These are phyloP conservation scores for Ginglymostoma cirratum DNA, from an alignment of 2,113 vertebrate species.

Conservation along the genomic window DNA sequence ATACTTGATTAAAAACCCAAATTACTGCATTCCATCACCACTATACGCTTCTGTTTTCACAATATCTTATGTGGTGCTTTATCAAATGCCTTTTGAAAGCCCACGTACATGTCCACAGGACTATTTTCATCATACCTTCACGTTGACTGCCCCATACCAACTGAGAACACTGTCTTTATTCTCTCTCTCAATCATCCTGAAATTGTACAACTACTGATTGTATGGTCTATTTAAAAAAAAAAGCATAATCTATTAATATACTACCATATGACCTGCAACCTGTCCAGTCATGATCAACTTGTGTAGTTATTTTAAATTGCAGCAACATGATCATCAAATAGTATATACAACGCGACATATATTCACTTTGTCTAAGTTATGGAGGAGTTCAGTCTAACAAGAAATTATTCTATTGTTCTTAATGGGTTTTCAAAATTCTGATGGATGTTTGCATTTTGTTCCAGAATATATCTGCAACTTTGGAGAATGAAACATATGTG, in stretches of 20 bases:
- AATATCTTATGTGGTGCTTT: neutral
- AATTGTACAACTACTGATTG: neutral
- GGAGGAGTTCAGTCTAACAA: neutral
- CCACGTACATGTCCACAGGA: neutral
- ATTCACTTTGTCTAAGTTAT: neutral
- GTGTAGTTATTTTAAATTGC: neutral
- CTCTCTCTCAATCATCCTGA: neutral
- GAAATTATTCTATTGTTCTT: neutral
- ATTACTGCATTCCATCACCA: neutral
- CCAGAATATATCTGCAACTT: slow-evolving; percentile 67
- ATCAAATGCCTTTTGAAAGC: neutral
- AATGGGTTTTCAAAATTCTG: neutral
- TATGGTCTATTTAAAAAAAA: neutral
- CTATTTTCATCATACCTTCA: neutral
- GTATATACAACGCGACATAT: neutral
- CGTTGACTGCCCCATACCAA: neutral
- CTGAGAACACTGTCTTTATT: neutral
- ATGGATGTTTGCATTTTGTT: neutral
- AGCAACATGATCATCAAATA: neutral
- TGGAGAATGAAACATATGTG: slow-evolving; percentile 65
- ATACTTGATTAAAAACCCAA: neutral
- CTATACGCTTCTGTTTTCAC: neutral
- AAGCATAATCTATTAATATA: neutral
- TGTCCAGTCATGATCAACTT: neutral
- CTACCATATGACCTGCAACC: neutral